A percentile compares a stretch with the other conserved stretches of the same genome.
phyloP scores from a whole-genome alignment of 2,888 invertebrate species.

The Campaea margaritaria region DNA sequence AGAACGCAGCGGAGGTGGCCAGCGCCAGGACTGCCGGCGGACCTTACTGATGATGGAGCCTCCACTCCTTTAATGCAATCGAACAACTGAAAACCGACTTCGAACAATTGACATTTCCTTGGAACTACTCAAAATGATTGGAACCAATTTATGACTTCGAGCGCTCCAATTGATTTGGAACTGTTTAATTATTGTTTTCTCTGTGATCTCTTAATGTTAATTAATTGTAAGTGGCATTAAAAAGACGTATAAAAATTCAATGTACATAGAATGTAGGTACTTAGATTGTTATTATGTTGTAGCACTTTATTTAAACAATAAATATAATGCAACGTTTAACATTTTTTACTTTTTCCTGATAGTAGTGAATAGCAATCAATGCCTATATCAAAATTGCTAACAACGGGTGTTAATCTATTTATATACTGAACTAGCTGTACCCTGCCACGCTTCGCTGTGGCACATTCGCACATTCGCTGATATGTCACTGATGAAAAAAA shows the following conservation, averaged over 20 bases:
- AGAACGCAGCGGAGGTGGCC: slow-evolving; percentile 62
- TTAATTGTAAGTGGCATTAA: slow-evolving; percentile 4
- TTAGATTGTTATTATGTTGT: not conserved
- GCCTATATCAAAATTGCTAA: no score
- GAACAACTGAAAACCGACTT: not conserved
- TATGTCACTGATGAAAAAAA: no score
- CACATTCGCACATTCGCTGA: no score
- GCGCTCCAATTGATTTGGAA: not conserved
- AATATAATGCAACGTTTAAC: not conserved
- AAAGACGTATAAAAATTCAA: not conserved
- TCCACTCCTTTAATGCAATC: not conserved
- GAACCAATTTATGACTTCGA: not conserved
- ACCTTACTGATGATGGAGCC: slow-evolving; percentile 52
- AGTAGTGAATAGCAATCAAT: no score
- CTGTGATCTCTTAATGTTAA: slow-evolving; percentile 2
- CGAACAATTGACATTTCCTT: not conserved
- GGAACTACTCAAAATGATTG: not conserved
- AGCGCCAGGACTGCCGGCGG: slow-evolving; percentile 62
- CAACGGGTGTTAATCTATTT: no score
- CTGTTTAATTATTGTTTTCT: not conserved
- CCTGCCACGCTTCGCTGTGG: no score
- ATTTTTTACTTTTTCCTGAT: no score
- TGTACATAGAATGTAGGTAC: not conserved
- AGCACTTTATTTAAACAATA: not conserved
- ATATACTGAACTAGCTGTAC: no score